These are phyloP conservation scores for Acholoe squamosa DNA, from an alignment of 2,888 invertebrate genomes.

Conservation along the genomic window DNA sequence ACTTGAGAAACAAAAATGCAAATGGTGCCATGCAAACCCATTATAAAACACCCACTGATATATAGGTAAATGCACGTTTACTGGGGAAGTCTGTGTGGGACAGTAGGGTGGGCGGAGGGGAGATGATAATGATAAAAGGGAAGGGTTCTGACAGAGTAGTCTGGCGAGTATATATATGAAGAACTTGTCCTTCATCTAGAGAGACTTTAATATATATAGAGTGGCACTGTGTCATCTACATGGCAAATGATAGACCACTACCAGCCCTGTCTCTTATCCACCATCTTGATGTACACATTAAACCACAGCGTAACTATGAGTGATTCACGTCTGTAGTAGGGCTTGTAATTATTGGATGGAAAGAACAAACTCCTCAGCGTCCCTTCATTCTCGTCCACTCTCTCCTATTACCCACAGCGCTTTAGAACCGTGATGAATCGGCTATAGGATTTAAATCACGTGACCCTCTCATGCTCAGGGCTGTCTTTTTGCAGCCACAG, in stretches of 20 bases:
- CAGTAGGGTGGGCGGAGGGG: no score
- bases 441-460: slow-evolving; percentile 29
- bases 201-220: no score
- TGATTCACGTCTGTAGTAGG: neutral
- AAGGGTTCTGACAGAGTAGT: neutral
- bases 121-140: neutral
- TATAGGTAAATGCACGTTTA: no score
- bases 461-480: neutral
- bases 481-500: neutral
- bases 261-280: neutral
- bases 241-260: no score
- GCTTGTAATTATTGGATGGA: slow-evolving; percentile 23
- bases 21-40: no score
- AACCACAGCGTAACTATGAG: slow-evolving; percentile 36
- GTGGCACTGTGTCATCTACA: no score
- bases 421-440: neutral
- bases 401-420: neutral
- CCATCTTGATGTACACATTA: neutral
- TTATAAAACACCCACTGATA: no score
- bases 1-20: no score
- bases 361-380: neutral
- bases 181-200: no score
- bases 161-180: neutral
- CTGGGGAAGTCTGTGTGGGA: neutral
- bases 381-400: neutral